These are phyloP conservation scores for Mnemiopsis leidyi DNA, from an alignment of 37 sponge, comb jelly and placozoan species.

Conservation along the genomic window DNA sequence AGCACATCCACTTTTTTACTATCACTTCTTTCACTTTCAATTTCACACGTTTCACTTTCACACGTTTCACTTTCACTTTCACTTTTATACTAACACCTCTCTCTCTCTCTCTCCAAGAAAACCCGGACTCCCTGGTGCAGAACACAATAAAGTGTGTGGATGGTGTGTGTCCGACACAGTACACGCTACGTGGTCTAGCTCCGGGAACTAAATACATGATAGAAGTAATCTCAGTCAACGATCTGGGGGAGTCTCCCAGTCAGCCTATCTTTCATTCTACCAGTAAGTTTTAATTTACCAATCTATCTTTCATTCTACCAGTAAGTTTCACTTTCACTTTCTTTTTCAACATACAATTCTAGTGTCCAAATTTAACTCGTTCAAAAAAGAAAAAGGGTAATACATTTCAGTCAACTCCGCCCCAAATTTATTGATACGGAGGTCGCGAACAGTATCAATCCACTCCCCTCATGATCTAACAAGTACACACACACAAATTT, in stretches of 20 bases:
- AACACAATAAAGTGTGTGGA: not conserved
- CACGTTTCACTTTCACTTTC: not conserved
- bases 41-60: too few species aligned
- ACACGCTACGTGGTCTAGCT: constrained; percentile 35
- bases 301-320: constrained; percentile 6
- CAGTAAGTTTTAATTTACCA: constrained; percentile 30
- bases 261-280: constrained; percentile 3
- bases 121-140: not conserved
- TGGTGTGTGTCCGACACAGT: constrained; percentile 27
- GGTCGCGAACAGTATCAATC: too few species aligned
- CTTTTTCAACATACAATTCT: too few species aligned
- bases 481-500: not conserved
- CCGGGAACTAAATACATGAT: constrained; percentile 28
- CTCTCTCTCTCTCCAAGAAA: not conserved
- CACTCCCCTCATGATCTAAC: not conserved
- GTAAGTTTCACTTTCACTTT: constrained; percentile 4
- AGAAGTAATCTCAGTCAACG: not conserved
- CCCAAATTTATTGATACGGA: too few species aligned
- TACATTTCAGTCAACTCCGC: too few species aligned
- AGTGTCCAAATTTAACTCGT: too few species aligned
- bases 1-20: too few species aligned
- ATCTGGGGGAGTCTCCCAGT: not conserved
- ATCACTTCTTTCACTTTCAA: not conserved
- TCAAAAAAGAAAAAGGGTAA: too few species aligned
- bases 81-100: too few species aligned